phyloP scores from a whole-genome alignment of 2,113 vertebrate genomes.

The Casuarius casuarius region DNA sequence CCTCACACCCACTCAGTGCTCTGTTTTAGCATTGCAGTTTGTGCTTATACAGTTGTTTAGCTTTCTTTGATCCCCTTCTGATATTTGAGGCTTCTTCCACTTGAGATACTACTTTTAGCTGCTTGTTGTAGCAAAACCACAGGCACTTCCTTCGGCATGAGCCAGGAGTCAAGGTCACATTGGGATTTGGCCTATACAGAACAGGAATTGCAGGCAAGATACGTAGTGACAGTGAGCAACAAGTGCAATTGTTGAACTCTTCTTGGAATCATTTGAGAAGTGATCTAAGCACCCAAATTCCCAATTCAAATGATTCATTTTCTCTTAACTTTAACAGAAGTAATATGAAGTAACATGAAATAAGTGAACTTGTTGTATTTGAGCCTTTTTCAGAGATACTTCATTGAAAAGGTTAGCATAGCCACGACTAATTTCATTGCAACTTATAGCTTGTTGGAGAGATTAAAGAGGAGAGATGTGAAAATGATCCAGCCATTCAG shows the following conservation, averaged over 20 bases:
- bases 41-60: neutral
- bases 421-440: neutral
- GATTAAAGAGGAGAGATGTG: neutral
- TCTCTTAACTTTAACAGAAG: neutral
- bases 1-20: neutral
- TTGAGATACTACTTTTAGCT: neutral
- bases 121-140: neutral
- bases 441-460: neutral
- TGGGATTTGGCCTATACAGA: neutral
- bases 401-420: neutral
- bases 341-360: neutral
- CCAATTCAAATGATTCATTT: neutral
- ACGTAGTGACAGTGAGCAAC: neutral
- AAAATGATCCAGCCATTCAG: neutral
- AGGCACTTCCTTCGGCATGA: neutral
- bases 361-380: too few relatives aligned
- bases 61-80: neutral
- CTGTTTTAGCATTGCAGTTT: neutral
- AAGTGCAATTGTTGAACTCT: neutral
- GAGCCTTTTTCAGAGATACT: neutral
- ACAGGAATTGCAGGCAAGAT: neutral
- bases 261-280: neutral
- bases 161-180: neutral
- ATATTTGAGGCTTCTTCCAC: neutral
- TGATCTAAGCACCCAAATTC: neutral